These are phyloP conservation scores for Telmatochromis sp. DNA, from an alignment of 2,113 vertebrate species.

Conservation along the genomic window DNA sequence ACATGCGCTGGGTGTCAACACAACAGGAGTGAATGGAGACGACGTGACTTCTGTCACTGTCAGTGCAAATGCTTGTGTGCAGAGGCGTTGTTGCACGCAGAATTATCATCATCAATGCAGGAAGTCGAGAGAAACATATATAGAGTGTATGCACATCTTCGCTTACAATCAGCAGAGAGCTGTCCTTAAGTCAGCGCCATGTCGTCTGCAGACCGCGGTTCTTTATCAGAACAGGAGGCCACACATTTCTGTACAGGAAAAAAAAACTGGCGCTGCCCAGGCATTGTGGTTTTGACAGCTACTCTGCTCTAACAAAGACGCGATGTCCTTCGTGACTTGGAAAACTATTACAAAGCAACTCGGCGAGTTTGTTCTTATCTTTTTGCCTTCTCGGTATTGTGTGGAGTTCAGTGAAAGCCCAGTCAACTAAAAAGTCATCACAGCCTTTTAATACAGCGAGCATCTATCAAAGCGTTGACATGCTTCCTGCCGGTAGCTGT, in stretches of 20 bases:
- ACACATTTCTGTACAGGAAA: not conserved
- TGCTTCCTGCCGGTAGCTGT: constrained; percentile 56
- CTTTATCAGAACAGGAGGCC: not conserved
- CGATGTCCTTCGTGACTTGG: constrained; percentile 28
- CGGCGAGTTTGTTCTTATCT: constrained; percentile 47
- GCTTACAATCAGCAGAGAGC: not conserved
- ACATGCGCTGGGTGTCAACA: not conserved
- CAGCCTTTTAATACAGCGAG: constrained; percentile 45
- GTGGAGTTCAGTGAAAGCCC: constrained; percentile 36
- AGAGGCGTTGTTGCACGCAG: not conserved
- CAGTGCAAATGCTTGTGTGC: not conserved
- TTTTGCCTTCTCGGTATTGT: constrained; percentile 15
- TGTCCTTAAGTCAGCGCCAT: not conserved
- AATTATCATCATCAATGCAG: not conserved
- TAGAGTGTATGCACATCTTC: not conserved
- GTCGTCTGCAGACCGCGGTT: not conserved
- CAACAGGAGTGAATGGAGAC: not conserved
- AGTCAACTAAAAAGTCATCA: constrained; percentile 65
- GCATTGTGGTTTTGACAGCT: constrained; percentile 50
- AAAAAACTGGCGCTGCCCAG: not conserved
- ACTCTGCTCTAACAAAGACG: constrained; percentile 43
- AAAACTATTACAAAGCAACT: constrained; percentile 48
- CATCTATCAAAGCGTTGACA: constrained; percentile 65
- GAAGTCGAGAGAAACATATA: not conserved
- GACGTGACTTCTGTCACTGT: not conserved